Base-by-base conservation (phyloP, 2,113 vertebrate genomes). In the Hystrix brachyura region DNA sequence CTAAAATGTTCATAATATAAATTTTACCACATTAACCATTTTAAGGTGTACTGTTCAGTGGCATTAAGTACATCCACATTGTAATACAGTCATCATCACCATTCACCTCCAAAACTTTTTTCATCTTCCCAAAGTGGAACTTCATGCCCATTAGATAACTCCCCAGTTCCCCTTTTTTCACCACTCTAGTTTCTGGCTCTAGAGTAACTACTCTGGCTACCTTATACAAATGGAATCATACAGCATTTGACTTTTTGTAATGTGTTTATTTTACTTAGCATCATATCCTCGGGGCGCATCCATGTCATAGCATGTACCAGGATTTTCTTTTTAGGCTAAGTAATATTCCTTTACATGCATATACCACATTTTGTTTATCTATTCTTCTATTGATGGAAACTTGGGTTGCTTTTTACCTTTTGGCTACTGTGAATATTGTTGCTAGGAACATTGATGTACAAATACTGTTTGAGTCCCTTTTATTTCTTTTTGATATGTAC, bases 341-440 rank as follows among this genome's bases (percentile, higher is more conserved):
- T 91, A 64, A 51, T 87, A 71, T 11, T 67, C 5, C 55, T 25
- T 48, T 81, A 51, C 59, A 7, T 97, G 21, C 46, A 83, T 71
- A 34, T 23, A 72, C 25, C 46, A 32, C 21, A 72, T 91, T 94
- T 93, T 78, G 53, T 60, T 90, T 84, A 83, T 96, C 38, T 21
- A 7, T 87, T 91, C 13, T 48, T 88, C 34, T 62, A 3, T 74
- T 5, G 5, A 5, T 74, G 55, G 9, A 72, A 59, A 51, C 74
- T 53, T 53, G 48, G 46, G 27, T 78, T 78, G 5, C 14, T 78
- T 78, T 57, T 78, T 78, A 29, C n/a, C 27, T 90, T 94, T 94
- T 82, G 94, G 25, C n/a, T 59, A 1, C 69, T 95, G 25, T 92
- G 27, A 93, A 72, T 94, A 71, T 82, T 94, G 85, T 48, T 86